Evolutionary conservation across 2,797 vertebrate species (phyloP), one percentile per base, ranked within the genome.

Genomic region (Tokudaia muenninki): DNA sequence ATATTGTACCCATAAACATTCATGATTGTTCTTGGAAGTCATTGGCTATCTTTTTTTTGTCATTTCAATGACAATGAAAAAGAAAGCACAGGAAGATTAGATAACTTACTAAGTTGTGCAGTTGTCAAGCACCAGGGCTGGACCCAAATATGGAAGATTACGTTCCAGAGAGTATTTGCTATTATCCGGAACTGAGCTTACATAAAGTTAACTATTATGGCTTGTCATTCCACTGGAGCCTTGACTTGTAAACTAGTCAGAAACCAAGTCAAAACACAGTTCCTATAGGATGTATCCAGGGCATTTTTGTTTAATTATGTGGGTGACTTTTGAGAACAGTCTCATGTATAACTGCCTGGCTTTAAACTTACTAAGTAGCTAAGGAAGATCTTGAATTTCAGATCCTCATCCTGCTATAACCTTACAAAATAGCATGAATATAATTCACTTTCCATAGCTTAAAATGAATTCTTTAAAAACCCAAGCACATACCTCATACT

Each of bases 11-110:
- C 9, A 63, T 55, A 55, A 34, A 29, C 3, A 63, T 47, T 55
- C 24, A 57, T 0, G 13, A n/a, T 4, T 52, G 44, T 1, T 50
- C 17, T 59, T 47, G 3, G 0, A 24, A 57, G 8, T 31, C 26
- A 91, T 3, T 1, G 8, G 47, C 9, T 34, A 0, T 31, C 8
- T 37, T 93, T 11, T 72, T 22, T 41, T 37, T 11, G 22, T 4
- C 3, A 74, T 50, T 74, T 59, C 13, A 75, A 4, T 65, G 31
- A 44, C 21, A 88, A 70, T 17, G 24, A 52, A 78, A 50, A 29
- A 37, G 21, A 52, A 92, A n/a, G 8, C 14, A 57, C n/a, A 74
- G 3, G 8, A 31, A 57, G 57, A 26, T 65, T 26, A 59, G 3
- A 3, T 74, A 83, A 57, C 3, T 72, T 52, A 41, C 13, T n/a